phyloP scores from a whole-genome alignment of 2,113 vertebrate genomes.

The Oncorhynchus nerka region DNA sequence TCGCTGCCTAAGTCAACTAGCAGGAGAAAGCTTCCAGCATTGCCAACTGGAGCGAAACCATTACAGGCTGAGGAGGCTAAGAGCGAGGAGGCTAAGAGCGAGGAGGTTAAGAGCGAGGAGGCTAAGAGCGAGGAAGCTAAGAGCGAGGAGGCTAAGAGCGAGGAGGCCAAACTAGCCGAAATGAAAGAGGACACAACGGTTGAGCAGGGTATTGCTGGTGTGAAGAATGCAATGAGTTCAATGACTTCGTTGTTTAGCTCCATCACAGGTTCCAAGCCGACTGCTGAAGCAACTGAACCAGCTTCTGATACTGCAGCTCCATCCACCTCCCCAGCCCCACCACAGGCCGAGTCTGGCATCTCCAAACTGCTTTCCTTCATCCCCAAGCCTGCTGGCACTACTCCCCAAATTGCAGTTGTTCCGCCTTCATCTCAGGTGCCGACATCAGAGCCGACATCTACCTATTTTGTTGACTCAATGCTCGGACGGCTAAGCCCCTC shows the following conservation, averaged over 20 bases:
- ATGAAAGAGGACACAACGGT: conserved; percentile 56
- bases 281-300: conserved; percentile 54
- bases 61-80: conserved; percentile 1
- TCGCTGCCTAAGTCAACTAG: conserved; percentile 68
- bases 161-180: conserved; percentile 43
- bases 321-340: conserved; percentile 30
- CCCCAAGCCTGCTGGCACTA: conserved; percentile 57
- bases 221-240: conserved; percentile 84
- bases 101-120: neutral
- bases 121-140: conserved; percentile 14
- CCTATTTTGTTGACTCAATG: conserved; percentile 71
- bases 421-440: conserved; percentile 60
- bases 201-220: conserved; percentile 71
- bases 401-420: conserved; percentile 67
- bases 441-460: conserved; percentile 66
- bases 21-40: conserved; percentile 61
- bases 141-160: neutral
- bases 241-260: conserved; percentile 83
- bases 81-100: neutral
- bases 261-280: conserved; percentile 78
- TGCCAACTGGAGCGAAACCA: conserved; percentile 47
- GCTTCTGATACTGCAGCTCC: conserved; percentile 40
- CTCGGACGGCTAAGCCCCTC: neutral
- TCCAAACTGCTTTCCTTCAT: conserved; percentile 72
- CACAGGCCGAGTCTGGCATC: conserved; percentile 68